Evolutionary conservation across 2,888 invertebrate genomes (phyloP), one percentile per base, ranked within the genome.

Genomic region (Pseudococcus longispinus): DNA sequence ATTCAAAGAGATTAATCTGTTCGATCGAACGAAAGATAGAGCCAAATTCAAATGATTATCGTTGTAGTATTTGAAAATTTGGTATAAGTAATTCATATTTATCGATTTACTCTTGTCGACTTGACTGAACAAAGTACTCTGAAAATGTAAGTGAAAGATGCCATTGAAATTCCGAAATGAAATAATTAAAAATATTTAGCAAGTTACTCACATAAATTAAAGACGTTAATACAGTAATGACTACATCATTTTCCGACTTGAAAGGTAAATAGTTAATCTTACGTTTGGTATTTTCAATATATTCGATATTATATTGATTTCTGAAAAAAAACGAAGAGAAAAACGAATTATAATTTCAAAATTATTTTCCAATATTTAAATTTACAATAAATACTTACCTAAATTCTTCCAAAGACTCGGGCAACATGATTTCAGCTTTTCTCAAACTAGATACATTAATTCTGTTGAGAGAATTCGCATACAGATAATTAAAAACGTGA

Each of bases 71-170:
- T 80, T 77, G 55, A 86, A 86, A 70, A 80, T 20, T 29, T 46
- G 77, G 23, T 77, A 51, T 37, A 86, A 37, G 37, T 51, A 86
- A 80, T 80, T 80, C 46, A 51, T 29, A 51, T 86, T 86, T n/a
- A 86, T 74, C 37, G 42, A 55, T 32, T 80, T 86, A 3, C 6
- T 86, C 29, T 46, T 77, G 13, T 86, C 86, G 18, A 80, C 20
- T 80, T 86, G 86, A 20, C 70, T 80, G 23, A 86, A 80, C 9
- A 86, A 20, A 18, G 86, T 29, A 42, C 86, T 86, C 86, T 86
- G 86, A 2, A 60, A 84, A 29, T 18, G 6, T 18, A 83, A 29
- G 32, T 37, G 29, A 32, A 70, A 70, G 4, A 29, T 18, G 18
- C 18, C 29, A 13, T 29, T 13, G 18, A 2, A 18, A 70, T 29